A percentile compares a stretch with the other conserved stretches of the same genome.
Evolutionary conservation across 2,113 vertebrate species (phyloP).

Genomic region (Planiliza haematocheilus): DNA sequence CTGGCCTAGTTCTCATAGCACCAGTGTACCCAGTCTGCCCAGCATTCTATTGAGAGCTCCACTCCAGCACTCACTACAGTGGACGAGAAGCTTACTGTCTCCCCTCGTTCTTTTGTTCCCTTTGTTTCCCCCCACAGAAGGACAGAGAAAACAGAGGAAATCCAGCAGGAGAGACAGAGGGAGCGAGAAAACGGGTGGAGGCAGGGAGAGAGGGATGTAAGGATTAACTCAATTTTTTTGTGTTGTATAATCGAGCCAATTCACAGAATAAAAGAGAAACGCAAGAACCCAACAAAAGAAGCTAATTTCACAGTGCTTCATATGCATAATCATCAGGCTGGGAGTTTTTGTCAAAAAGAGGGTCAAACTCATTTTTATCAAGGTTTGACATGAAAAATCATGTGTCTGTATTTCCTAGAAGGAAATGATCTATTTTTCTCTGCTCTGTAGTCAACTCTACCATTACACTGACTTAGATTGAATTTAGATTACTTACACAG

Average conservation of each 20-base stretch:
- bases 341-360: slow-evolving; percentile 31
- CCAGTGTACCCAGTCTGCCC: slow-evolving; percentile 61
- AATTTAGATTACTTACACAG: slow-evolving; percentile 9
- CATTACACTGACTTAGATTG: neutral
- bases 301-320: slow-evolving; percentile 63
- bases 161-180: slow-evolving; percentile 67
- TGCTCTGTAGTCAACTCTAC: neutral
- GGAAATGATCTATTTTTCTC: slow-evolving; percentile 7
- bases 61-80: slow-evolving; percentile 71
- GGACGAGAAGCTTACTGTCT: slow-evolving; percentile 78
- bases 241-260: slow-evolving; percentile 66
- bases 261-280: slow-evolving; percentile 61
- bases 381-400: slow-evolving; percentile 23
- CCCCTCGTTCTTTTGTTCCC: slow-evolving; percentile 76
- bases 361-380: slow-evolving; percentile 59
- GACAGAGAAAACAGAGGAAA: slow-evolving; percentile 78
- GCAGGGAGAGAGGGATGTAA: slow-evolving; percentile 61
- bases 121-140: slow-evolving; percentile 76
- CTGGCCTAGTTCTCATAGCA: slow-evolving; percentile 75
- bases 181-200: slow-evolving; percentile 61
- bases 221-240: slow-evolving; percentile 70
- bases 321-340: slow-evolving; percentile 46
- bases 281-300: slow-evolving; percentile 64
- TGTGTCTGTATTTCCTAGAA: neutral
- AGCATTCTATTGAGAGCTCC: slow-evolving; percentile 65